Base-by-base conservation (phyloP, 2,113 vertebrate genomes). In the Abramis brama region DNA sequence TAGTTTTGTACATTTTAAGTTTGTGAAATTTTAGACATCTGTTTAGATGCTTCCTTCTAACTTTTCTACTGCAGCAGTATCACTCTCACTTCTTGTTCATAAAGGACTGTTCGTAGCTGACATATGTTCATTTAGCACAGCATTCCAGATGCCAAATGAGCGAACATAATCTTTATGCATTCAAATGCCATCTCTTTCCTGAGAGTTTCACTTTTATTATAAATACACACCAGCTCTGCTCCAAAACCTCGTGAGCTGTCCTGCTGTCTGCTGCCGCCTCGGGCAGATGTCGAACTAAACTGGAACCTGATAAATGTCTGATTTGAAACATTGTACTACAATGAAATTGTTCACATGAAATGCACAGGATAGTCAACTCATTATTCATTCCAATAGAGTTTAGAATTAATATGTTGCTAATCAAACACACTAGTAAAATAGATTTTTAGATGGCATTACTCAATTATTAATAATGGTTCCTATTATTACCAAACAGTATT, bases 161-260 rank as follows among this genome's bases (percentile, higher is more conserved):
- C 1, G n/a, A 66, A 68, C 27, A 25, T 30, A 9, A 43, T 82
- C 21, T 66, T 45, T 25, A 45, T 45, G 12, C 17, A 80, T 25
- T 62, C 71, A 62, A 36, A 60, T n/a, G 21, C 6, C 57, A 25
- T 62, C 39, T 25, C 36, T 45, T 62, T 36, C 21, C 13, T 64
- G 55, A 62, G 33, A 80, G 27, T 25, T 45, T 45, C 77, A 27
- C 71, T 75, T 75, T 75, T 75, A 75, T 75, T 75, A 75, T n/a
- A 75, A 47, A 75, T 50, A 50, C 12, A 75, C 71, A 50, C n/a
- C 71, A 75, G 71, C 11, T 50, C 43, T 47, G 43, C 13, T 75
- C 43, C 71, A 75, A 50, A 75, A 47, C 11, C 23, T 33, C 2
- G 23, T 8, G 23, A 45, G 39, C 23, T 25, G 71, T 47, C 71